Base-by-base conservation (phyloP, 1,140 invertebrate genomes). In the Cydia fagiglandana region DNA sequence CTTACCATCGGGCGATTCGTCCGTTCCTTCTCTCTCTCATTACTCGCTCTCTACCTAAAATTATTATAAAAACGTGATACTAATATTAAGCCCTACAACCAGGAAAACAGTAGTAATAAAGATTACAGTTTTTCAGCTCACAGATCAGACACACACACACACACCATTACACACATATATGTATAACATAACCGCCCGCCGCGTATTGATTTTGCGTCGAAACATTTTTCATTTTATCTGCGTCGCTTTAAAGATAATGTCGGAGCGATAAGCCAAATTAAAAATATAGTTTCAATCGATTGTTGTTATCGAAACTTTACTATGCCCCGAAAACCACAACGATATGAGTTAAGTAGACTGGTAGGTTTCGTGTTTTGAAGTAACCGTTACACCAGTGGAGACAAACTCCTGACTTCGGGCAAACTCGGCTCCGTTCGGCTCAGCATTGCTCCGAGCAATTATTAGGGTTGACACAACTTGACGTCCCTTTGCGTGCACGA, bases 161-260 rank as follows among this genome's bases (percentile, higher is more conserved):
- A 38, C 10, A 15, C 9, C 66, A 41, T 30, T 70, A 34, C 66
- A 70, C n/a, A 66, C n/a, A 56, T 56, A 20, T 13, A 3, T 13
- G n/a, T 53, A 17, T 53, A 61, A n/a, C 10, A 12, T 24, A 10
- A 17, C 17, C 56, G 17, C 64, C 28, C 64, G 64, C 28, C 38
- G 15, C n/a, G 73, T 61, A 61, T 61, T 53, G 73, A 64, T 80
- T 81, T 80, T 83, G n/a, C 75, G 73, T 70, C 56, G 70, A 77
- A 76, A 76, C 77, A 78, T 81, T 79, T 81, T 79, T 70, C 73
- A 78, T 77, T 81, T 79, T 79, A 82, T 79, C 81, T 73, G 24
- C 73, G 38, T 45, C 17, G 38, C 64, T 76, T 76, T 77, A 77
- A 78, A 77, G 77, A 80, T 82, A 78, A 77, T 74, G 45, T n/a